Evolutionary conservation across 2,797 vertebrate species (phyloP), one percentile per base, ranked within the genome.

Genomic region (Echeneis naucrates): DNA sequence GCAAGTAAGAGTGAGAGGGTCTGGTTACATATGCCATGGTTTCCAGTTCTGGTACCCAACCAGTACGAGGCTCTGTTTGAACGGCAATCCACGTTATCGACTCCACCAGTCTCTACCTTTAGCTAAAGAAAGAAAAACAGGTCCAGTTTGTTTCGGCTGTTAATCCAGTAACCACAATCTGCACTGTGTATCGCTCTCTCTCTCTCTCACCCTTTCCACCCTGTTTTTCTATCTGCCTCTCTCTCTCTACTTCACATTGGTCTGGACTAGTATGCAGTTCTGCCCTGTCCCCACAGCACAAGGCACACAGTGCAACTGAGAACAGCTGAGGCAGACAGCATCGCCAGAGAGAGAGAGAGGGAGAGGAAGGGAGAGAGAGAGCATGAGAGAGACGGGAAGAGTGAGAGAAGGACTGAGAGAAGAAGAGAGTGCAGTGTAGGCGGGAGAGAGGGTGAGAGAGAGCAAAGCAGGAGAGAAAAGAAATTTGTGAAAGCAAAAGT

Each of bases 311-410:
- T 82, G 87, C 89, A 90, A 93, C 80, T 93, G 92, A 92, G 87
- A 92, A 89, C 91, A 94, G 93, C 91, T 88, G 89, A 91, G 85
- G 84, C 87, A 92, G 89, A 87, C 87, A 81, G 88, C 71, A 60
- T 16, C 88, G 83, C 80, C 77, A 87, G 82, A 88, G 84, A 59
- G 81, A 27, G 68, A 27, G 81, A 33, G 76, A 67, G 78, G 40
- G 80, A 70, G 78, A 52, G 75, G 50, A 72, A 51, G 73, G 70
- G 74, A 47, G 77, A 24, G 78, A 37, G 85, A 69, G 83, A 69
- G 68, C 57, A 78, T 51, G 59, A 56, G 56, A 71, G 58, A 56
- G 73, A 75, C 80, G 74, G 79, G 59, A 77, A 79, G 81, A 60
- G 70, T n/a, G 67, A 40, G 80, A 78, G 87, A 69, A 72, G 58